phyloP scores from a whole-genome alignment of 2,888 invertebrate genomes.

The Podotricha telesiphe region DNA sequence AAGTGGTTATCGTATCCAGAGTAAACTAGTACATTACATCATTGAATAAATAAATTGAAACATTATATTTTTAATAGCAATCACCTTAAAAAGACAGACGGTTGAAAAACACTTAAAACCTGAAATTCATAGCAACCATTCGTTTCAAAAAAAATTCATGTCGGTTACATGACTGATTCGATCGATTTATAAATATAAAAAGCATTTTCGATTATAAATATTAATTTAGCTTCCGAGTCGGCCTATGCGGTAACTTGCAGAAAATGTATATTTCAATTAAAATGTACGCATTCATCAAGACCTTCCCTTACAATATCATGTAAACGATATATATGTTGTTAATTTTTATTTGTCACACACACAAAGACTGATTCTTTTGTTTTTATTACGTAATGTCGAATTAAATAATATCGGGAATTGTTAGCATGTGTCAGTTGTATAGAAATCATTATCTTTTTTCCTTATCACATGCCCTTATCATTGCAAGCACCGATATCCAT shows the following conservation, averaged over 20 bases:
- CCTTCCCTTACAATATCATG: slow-evolving; percentile 49
- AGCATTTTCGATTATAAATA: slow-evolving; percentile 19
- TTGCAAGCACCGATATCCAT: slow-evolving; percentile 34
- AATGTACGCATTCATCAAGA: slow-evolving; percentile 69
- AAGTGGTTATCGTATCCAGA: neutral
- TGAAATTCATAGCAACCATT: slow-evolving; percentile 30
- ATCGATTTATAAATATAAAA: neutral
- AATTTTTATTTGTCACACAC: slow-evolving; percentile 44
- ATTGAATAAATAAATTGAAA: neutral
- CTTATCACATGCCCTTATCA: neutral
- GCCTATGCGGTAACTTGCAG: slow-evolving; percentile 18
- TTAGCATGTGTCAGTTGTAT: slow-evolving; percentile 5
- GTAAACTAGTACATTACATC: neutral
- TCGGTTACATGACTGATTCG: slow-evolving; percentile 41
- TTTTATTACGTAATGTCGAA: neutral
- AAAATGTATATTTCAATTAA: slow-evolving; percentile 45
- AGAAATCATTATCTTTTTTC: slow-evolving; percentile 8
- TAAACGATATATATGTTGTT: slow-evolving; percentile 41
- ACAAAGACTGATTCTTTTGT: slow-evolving; percentile 15
- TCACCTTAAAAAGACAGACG: slow-evolving; percentile 15
- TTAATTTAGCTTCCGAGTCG: slow-evolving; percentile 26
- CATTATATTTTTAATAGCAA: neutral
- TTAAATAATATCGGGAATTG: neutral
- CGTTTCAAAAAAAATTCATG: slow-evolving; percentile 21
- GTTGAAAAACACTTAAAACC: slow-evolving; percentile 7